A percentile compares a stretch with the other conserved stretches of the same genome.
phyloP scores from a whole-genome alignment of 2,113 vertebrate species.

The Sceloporus undulatus region DNA sequence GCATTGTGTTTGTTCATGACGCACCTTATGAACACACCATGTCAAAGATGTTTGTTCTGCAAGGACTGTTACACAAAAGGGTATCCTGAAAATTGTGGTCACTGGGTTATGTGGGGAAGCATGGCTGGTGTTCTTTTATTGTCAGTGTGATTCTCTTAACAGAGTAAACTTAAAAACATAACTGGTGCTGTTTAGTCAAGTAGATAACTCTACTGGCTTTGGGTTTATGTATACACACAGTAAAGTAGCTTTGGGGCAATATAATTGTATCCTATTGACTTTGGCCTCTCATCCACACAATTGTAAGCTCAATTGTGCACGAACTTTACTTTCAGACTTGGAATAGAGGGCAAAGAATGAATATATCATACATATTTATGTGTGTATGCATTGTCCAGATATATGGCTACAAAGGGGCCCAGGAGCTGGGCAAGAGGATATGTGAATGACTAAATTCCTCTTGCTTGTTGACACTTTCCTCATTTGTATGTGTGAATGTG shows the following conservation, averaged over 20 bases:
- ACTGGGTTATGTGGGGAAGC: background rate
- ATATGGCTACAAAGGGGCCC: background rate
- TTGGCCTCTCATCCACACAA: background rate
- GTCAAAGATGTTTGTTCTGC: constrained; percentile 26
- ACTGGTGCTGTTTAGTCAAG: constrained; percentile 26
- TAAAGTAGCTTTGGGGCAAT: background rate
- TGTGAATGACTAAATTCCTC: background rate
- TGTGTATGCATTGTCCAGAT: background rate
- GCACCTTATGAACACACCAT: no score
- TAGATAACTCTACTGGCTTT: constrained; percentile 12
- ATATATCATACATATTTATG: background rate
- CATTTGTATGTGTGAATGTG: background rate
- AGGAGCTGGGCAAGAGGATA: background rate
- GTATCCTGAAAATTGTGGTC: constrained; percentile 39
- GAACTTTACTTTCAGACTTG: background rate
- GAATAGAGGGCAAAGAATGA: background rate
- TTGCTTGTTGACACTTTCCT: background rate
- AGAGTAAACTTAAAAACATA: constrained; percentile 20
- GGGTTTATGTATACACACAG: background rate
- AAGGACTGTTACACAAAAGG: constrained; percentile 42
- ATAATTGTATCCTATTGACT: background rate
- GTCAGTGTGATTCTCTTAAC: background rate
- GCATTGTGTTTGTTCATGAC: no score
- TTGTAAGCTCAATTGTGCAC: background rate
- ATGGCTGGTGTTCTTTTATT: constrained; percentile 36